phyloP scores from a whole-genome alignment of 2,113 vertebrate genomes.

The Oryzias melastigma region DNA sequence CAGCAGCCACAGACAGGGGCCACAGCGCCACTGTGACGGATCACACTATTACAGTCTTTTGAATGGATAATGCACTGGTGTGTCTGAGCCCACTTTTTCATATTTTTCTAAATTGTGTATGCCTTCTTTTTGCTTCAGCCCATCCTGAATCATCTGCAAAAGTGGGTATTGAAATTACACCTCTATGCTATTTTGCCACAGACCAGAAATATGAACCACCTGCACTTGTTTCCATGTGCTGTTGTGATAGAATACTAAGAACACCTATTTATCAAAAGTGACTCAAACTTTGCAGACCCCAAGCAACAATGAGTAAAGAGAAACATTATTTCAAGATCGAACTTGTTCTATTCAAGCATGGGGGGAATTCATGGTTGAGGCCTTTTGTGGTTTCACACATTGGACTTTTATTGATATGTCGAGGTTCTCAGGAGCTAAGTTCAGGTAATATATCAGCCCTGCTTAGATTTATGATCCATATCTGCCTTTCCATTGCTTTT shows the following conservation, averaged over 20 bases:
- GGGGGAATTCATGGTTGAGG: slow-evolving; percentile 32
- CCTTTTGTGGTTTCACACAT: slow-evolving; percentile 25
- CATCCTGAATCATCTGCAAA: background rate
- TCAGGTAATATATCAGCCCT: no score
- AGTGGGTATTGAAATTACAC: background rate
- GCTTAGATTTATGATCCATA: no score
- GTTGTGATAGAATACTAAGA: slow-evolving; percentile 13
- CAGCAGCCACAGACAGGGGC: slow-evolving; percentile 3
- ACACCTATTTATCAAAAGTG: slow-evolving; percentile 16
- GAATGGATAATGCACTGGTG: background rate
- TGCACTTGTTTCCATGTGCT: background rate
- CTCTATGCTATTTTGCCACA: slow-evolving; percentile 2
- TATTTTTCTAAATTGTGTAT: background rate
- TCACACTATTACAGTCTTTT: background rate
- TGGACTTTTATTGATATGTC: slow-evolving; percentile 9
- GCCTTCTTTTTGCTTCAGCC: background rate
- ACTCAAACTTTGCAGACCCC: slow-evolving; percentile 7
- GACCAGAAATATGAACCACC: background rate
- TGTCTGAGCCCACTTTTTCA: background rate
- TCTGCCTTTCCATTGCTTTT: no score
- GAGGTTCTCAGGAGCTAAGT: background rate
- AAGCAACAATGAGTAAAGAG: slow-evolving; percentile 25
- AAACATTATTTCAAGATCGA: slow-evolving; percentile 36
- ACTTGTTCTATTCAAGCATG: slow-evolving; percentile 47
- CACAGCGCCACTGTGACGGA: background rate